Percentiles rank a stretch among this genome's conserved stretches.
Conservation (phyloP, 2,888 invertebrate genomes). For the Lasioglossum marginatum region DNA sequence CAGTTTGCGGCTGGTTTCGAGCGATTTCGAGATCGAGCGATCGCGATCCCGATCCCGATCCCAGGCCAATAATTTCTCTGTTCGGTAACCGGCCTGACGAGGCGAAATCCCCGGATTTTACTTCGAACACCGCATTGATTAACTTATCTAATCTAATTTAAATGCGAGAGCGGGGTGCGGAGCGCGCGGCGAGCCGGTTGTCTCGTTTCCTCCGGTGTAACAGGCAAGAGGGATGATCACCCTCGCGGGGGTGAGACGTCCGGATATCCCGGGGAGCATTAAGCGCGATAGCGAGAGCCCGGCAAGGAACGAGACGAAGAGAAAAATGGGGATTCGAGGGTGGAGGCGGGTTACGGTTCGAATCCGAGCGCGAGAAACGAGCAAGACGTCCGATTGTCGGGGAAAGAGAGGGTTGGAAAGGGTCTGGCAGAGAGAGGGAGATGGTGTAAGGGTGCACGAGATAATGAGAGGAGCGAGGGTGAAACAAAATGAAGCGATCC, state of each 20-base stretch:
- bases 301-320: constrained; percentile 57
- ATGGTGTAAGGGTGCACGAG: constrained; percentile 50
- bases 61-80: constrained; percentile 68
- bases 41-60: constrained; percentile 46
- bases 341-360: constrained; percentile 33
- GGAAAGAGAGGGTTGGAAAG: background rate
- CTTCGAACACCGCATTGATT: constrained; percentile 82
- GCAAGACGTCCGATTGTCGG: constrained; percentile 26
- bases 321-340: constrained; percentile 62
- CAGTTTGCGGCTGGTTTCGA: background rate
- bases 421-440: constrained; percentile 10
- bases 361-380: constrained; percentile 36
- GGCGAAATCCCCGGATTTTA: constrained; percentile 80
- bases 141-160: constrained; percentile 84
- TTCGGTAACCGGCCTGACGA: constrained; percentile 60
- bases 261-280: constrained; percentile 45
- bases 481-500: constrained; percentile 64
- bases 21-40: constrained; percentile 12
- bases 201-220: constrained; percentile 41
- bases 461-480: constrained; percentile 63
- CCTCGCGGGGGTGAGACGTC: constrained; percentile 41
- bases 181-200: constrained; percentile 11
- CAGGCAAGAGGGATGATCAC: constrained; percentile 15
- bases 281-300: constrained; percentile 56
- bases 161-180: constrained; percentile 74